These are phyloP conservation scores for Ameiurus melas DNA, from an alignment of 2,113 vertebrate species.

Conservation along the genomic window DNA sequence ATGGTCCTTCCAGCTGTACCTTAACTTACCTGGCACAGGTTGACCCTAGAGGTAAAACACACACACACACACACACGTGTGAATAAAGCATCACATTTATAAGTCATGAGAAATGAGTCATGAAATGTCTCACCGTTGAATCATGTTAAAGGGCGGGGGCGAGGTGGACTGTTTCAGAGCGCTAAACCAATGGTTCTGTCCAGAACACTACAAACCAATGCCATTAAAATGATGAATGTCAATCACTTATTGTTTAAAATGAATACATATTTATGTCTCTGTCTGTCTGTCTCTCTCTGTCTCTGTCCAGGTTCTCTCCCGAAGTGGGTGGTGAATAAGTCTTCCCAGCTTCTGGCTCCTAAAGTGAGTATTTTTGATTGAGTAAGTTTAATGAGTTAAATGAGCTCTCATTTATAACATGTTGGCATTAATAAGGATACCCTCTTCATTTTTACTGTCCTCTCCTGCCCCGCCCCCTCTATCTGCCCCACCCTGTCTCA, in stretches of 20 bases:
- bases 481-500: background rate
- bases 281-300: slow-evolving; percentile 68
- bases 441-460: background rate
- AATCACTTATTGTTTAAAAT: background rate
- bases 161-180: background rate
- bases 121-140: background rate
- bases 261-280: background rate
- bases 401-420: too few relatives aligned
- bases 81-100: background rate
- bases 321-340: slow-evolving; percentile 97
- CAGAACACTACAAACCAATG: background rate
- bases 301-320: slow-evolving; percentile 84
- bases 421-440: background rate
- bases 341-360: slow-evolving; percentile 89
- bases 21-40: slow-evolving; percentile 94
- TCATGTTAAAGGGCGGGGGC: background rate
- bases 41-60: slow-evolving; percentile 83
- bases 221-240: background rate
- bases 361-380: slow-evolving; percentile 76
- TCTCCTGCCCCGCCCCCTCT: slow-evolving; percentile 1
- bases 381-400: background rate
- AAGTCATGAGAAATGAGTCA: background rate
- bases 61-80: slow-evolving; percentile 12
- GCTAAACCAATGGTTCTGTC: background rate
- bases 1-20: slow-evolving; percentile 78